Conservation (phyloP, 2,888 invertebrate species). For the Meliscaeva auricollis region DNA sequence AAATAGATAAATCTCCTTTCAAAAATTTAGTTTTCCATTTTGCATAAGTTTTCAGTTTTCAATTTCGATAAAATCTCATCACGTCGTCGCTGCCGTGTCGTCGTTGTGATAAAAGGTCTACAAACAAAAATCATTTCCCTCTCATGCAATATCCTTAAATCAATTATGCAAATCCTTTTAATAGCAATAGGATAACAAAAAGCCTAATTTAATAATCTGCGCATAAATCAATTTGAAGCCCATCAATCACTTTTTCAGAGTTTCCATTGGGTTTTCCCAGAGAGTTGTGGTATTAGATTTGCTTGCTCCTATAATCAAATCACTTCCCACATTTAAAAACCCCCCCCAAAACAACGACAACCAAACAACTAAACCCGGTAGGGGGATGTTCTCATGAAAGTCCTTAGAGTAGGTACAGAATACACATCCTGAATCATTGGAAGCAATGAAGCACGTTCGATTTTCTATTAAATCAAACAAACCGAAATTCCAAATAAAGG, state of each 20-base stretch:
- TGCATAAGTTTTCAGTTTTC: neutral
- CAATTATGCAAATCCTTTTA: slow-evolving; percentile 70
- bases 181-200: slow-evolving; percentile 57
- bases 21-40: neutral
- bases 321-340: slow-evolving; percentile 11
- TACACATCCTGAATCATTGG: slow-evolving; percentile 20
- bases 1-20: no score
- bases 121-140: slow-evolving; percentile 11
- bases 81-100: no score
- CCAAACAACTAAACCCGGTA: no score
- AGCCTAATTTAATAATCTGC: slow-evolving; percentile 47
- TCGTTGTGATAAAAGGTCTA: neutral
- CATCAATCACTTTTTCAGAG: slow-evolving; percentile 60
- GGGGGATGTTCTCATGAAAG: no score
- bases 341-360: neutral
- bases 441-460: slow-evolving; percentile 29
- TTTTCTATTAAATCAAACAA: slow-evolving; percentile 33
- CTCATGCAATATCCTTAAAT: slow-evolving; percentile 37
- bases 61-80: neutral
- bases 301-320: slow-evolving; percentile 48
- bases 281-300: slow-evolving; percentile 21
- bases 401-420: slow-evolving; percentile 3
- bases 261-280: slow-evolving; percentile 8
- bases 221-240: slow-evolving; percentile 61
- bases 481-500: slow-evolving; percentile 1